Base-by-base conservation (phyloP, 2,888 invertebrate genomes). In the Trichopoda pennipes region DNA sequence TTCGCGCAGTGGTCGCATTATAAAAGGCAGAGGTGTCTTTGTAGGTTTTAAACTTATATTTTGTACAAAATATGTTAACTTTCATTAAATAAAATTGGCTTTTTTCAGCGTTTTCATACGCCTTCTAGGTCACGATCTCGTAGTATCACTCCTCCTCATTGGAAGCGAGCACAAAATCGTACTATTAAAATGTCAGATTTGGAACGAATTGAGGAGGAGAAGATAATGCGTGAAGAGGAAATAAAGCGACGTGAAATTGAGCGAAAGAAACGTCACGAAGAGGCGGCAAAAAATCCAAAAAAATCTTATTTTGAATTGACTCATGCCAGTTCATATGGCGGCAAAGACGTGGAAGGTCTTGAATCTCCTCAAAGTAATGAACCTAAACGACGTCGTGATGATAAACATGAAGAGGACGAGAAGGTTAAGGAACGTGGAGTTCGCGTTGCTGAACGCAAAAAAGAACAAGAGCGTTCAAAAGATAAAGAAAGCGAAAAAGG, bases 121-220 rank as follows among this genome's bases (percentile, higher is more conserved):
- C 96, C 96, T 49, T 92, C 92, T 53, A 93, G 95, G 16, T 96
- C 96, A 79, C 94, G 97, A 0, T 96, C 96, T 0, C 94, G 97
- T 72, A 98, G 98, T 87, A 94, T 94, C 35, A 98, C 98, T 1
- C 98, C 98, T 12, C 96, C 98, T 9, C 98, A 98, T 91, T 98
- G 98, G 98, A 94, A 96, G 53, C 95, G 96, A 87, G 97, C 97
- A 80, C 96, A 97, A 90, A 93, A 95, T 23, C 93, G 96, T 68
- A 96, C 96, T 63, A 96, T 97, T 84, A 96, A 96, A 89, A 92
- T 96, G 1, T 94, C 95, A 0, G 96, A 97, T 87, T 94, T 95
- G 87, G 95, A 96, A 92, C 94, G 94, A 85, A 91, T 93, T 10
- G 95, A 95, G 87, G 93, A 94, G n/a, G 94, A 95, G 85, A 93